Base-by-base conservation (phyloP, 2,113 vertebrate genomes). In the Sula dactylatra region DNA sequence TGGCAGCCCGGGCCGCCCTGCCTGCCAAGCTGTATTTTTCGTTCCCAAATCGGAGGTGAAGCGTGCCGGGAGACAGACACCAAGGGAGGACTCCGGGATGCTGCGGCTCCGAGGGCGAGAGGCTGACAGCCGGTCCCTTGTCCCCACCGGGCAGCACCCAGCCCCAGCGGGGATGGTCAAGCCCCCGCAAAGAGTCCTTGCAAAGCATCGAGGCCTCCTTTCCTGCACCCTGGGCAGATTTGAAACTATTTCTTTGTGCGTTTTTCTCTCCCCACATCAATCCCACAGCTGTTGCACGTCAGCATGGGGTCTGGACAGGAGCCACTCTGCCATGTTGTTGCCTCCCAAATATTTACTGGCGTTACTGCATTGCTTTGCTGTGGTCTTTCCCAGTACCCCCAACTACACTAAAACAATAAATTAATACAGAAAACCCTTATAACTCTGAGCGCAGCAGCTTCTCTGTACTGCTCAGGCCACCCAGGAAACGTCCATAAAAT, bases 231-330 rank as follows among this genome's bases (percentile, higher is more conserved):
- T 34, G n/a, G 10, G n/a, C 1, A 4, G 49, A 70, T 82, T 15
- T 80, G 45, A 77, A 94, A 52, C 29, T 29, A 73, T 85, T 85
- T 50, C 49, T 54, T 50, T 19, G 26, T 0, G 0, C 0, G 2
- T 34, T 50, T 94, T 81, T 50, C 22, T 65, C 66, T 91, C 45
- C 42, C 62, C 78, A 74, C 72, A 92, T 92, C 83, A 92, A 82
- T 64, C 61, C 56, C 73, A 77, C 84, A 90, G 84, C 82, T 91
- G 81, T 18, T 84, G 50, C 42, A 38, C 2, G 2, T 91, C 84
- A 91, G 56, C 16, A 9, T 42, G 56, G 64, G 72, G 54, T 79
- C 91, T 94, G 94, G 94, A 85, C 6, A 4, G 26, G 42, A 93
- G 84, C 93, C 94, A 90, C 42, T 56, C 62, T 94, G 81, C 89